Conservation (phyloP, 2,888 invertebrate genomes). For the Ischnus inquisitorius region DNA sequence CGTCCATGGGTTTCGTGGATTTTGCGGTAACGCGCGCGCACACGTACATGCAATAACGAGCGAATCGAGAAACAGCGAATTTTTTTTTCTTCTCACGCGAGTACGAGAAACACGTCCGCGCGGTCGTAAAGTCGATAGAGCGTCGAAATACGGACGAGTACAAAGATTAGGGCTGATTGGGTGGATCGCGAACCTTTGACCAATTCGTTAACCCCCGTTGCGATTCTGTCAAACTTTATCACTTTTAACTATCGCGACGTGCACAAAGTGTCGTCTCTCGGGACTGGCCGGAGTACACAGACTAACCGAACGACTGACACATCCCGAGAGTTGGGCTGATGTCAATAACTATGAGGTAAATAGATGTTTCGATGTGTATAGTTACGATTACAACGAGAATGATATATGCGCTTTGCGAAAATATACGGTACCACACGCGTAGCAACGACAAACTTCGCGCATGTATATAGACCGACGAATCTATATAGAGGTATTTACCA, state of each 20-base stretch:
- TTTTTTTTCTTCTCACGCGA: not conserved
- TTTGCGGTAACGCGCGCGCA: conserved; percentile 16
- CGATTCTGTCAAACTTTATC: not conserved
- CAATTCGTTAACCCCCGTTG: not conserved
- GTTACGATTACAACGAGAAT: not conserved
- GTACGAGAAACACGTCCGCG: too few relatives aligned
- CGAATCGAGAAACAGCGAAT: not conserved
- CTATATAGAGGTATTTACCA: not conserved
- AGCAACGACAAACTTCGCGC: not conserved
- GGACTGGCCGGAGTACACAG: not conserved
- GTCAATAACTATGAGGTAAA: conserved; percentile 9
- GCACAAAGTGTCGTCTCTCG: not conserved
- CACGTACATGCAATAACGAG: not conserved
- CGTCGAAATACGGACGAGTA: too few relatives aligned
- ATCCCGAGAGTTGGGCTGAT: conserved; percentile 1
- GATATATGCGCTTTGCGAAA: not conserved
- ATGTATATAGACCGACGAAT: not conserved
- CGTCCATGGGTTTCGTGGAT: conserved; percentile 6
- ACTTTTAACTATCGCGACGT: not conserved
- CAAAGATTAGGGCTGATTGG: too few relatives aligned
- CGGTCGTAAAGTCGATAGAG: too few relatives aligned
- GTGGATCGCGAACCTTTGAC: not conserved
- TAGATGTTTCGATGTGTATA: not conserved
- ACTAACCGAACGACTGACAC: conserved; percentile 1
- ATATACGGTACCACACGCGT: not conserved